Evolutionary conservation across 2,888 invertebrate genomes (phyloP).

Genomic region (Scaptomyza cyrtandrae): DNA sequence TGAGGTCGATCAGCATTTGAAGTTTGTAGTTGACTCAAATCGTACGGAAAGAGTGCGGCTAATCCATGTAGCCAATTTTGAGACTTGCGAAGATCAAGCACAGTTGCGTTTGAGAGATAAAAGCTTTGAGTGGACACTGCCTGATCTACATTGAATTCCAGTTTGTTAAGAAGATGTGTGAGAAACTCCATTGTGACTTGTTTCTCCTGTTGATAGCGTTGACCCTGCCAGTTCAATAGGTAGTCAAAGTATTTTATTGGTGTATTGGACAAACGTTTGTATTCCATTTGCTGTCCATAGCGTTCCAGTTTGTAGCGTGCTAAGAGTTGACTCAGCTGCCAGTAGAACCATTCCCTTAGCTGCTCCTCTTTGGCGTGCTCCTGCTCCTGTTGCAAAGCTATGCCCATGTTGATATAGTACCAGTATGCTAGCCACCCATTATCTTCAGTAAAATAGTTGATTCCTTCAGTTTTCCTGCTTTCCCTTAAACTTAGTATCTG

Average conservation of each 20-base stretch:
- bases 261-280: slow-evolving; percentile 1
- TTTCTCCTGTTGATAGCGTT: slow-evolving; percentile 82
- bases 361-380: slow-evolving; percentile 84
- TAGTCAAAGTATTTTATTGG: not conserved
- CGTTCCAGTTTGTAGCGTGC: slow-evolving; percentile 90
- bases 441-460: slow-evolving; percentile 88
- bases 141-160: slow-evolving; percentile 19
- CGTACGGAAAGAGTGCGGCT: slow-evolving; percentile 48
- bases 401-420: slow-evolving; percentile 83
- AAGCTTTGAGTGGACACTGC: slow-evolving; percentile 13
- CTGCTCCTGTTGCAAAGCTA: slow-evolving; percentile 35
- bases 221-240: slow-evolving; percentile 83
- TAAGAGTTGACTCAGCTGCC: slow-evolving; percentile 87
- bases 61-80: slow-evolving; percentile 47
- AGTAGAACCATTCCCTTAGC: slow-evolving; percentile 87
- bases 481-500: slow-evolving; percentile 39
- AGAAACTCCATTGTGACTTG: slow-evolving; percentile 1
- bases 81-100: slow-evolving; percentile 33
- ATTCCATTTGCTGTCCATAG: slow-evolving; percentile 85
- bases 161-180: not conserved
- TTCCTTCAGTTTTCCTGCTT: not conserved
- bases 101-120: slow-evolving; percentile 32
- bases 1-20: slow-evolving; percentile 1
- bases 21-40: slow-evolving; percentile 25
- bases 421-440: slow-evolving; percentile 86